phyloP scores from a whole-genome alignment of 2,797 vertebrate genomes.

The Notoglanidium macrostoma region DNA sequence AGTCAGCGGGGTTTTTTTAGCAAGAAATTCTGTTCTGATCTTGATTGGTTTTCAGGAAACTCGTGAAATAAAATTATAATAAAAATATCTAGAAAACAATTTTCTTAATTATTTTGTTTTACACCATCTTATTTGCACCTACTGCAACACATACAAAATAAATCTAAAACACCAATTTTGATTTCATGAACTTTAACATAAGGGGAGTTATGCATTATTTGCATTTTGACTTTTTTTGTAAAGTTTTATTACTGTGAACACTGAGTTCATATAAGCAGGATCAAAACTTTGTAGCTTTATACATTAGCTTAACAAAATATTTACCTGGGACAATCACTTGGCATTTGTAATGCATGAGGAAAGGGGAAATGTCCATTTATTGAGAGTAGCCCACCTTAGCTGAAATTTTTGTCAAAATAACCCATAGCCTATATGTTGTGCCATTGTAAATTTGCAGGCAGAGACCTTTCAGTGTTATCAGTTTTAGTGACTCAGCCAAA shows the following conservation, averaged over 20 bases:
- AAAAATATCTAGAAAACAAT: not conserved
- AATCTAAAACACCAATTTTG: not conserved
- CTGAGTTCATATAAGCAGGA: not conserved
- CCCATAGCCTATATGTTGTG: no score
- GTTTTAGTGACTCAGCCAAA: not conserved
- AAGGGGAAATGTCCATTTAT: not conserved
- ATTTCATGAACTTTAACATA: not conserved
- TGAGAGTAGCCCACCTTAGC: not conserved
- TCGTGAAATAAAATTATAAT: not conserved
- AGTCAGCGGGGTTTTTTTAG: not conserved
- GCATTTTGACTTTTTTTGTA: not conserved
- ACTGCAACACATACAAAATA: not conserved
- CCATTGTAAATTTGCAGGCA: not conserved
- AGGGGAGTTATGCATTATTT: not conserved
- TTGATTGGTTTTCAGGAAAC: not conserved
- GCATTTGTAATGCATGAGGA: not conserved
- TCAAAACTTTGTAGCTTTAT: not conserved
- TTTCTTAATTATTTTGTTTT: not conserved
- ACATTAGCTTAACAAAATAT: not conserved
- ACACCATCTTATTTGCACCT: not conserved
- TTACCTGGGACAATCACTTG: not conserved
- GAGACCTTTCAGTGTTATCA: not conserved
- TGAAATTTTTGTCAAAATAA: not conserved
- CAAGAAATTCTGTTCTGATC: not conserved
- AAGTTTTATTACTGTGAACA: not conserved